Conservation (phyloP, 2,888 invertebrate genomes). For the Ophion obscuratus region DNA sequence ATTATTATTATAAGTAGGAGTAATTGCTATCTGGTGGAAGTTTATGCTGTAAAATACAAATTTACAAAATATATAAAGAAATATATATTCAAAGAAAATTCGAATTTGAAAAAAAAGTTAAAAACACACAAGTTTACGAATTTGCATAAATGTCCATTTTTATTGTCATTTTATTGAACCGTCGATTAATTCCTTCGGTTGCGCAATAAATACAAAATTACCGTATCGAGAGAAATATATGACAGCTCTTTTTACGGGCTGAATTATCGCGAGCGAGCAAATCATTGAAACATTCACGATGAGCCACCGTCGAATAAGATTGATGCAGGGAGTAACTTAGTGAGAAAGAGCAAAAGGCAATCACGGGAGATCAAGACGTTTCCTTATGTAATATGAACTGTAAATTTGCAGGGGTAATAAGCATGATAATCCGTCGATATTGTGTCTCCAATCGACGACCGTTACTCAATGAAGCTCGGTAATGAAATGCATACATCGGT, state of each 20-base stretch:
- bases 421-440: conserved; percentile 32
- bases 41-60: neutral
- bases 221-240: neutral
- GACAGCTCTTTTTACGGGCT: neutral
- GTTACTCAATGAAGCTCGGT: conserved; percentile 2
- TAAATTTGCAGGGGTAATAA: conserved; percentile 40
- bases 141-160: conserved; percentile 3
- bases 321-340: neutral
- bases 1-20: neutral
- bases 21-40: neutral
- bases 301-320: conserved; percentile 7
- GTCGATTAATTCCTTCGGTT: neutral
- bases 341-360: neutral
- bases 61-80: neutral
- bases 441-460: conserved; percentile 6
- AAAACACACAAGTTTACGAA: neutral
- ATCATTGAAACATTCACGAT: conserved; percentile 13
- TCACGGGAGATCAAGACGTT: conserved; percentile 32
- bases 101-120: neutral
- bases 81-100: neutral
- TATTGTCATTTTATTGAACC: neutral
- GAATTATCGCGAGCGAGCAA: conserved; percentile 6
- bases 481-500: conserved; percentile 14
- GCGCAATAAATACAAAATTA: neutral
- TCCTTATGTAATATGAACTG: conserved; percentile 9